phyloP scores from a whole-genome alignment of 92 coral and sea anemone species.

The Palythoa grandis region DNA sequence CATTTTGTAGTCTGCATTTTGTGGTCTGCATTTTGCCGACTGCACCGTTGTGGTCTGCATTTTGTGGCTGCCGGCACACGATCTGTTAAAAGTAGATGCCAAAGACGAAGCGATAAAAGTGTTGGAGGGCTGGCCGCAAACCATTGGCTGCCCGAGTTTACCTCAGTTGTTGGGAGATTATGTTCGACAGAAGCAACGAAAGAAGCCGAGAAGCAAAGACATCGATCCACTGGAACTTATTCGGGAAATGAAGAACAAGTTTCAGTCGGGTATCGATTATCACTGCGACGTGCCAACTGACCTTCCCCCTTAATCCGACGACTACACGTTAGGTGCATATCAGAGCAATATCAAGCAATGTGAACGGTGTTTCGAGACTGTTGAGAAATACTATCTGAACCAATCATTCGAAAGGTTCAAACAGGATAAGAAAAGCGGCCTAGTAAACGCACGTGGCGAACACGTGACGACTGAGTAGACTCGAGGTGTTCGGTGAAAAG shows the following conservation, averaged over 20 bases:
- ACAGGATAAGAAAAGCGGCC: not conserved
- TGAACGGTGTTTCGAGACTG: conserved; percentile 1
- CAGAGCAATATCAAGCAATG: not conserved
- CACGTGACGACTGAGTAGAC: conserved; percentile 1
- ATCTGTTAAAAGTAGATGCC: not conserved
- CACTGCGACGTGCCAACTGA: not conserved
- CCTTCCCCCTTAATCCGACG: not conserved
- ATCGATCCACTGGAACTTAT: not conserved
- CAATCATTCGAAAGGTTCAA: not conserved
- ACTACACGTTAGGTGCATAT: not conserved
- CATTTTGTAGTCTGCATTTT: too few species aligned
- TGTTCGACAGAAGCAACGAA: not conserved
- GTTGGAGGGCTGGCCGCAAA: not conserved
- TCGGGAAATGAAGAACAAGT: not conserved
- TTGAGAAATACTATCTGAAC: not conserved
- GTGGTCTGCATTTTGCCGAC: too few species aligned
- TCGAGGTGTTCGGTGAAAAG: conserved; percentile 6
- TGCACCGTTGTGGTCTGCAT: too few species aligned
- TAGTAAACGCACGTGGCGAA: not conserved
- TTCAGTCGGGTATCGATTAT: not conserved
- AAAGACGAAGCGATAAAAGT: not conserved
- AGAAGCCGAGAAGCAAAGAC: not conserved
- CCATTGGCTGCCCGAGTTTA: not conserved
- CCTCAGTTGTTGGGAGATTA: not conserved
- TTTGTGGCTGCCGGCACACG: too few species aligned